phyloP scores from a whole-genome alignment of 1,140 invertebrate genomes.

The Halotydeus destructor region DNA sequence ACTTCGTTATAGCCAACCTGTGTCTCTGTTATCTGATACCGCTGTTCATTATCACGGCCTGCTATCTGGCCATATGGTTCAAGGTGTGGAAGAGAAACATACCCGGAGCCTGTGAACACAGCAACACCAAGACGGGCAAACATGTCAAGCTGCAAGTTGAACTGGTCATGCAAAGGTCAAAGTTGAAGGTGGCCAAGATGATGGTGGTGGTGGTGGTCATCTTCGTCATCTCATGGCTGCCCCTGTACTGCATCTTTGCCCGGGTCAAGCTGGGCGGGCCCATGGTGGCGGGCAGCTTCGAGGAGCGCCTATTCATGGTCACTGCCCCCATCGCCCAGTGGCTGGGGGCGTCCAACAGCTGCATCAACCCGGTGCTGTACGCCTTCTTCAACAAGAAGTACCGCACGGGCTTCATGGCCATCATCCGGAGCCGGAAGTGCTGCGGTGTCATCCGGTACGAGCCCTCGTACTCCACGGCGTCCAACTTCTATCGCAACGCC shows the following conservation, averaged over 20 bases:
- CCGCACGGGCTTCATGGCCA: conserved; percentile 68
- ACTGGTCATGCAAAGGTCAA: conserved; percentile 23
- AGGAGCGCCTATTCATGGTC: conserved; percentile 53
- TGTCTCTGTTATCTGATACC: conserved; percentile 79
- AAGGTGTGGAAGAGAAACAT: conserved; percentile 67
- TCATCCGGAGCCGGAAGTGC: conserved; percentile 57
- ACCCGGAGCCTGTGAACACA: conserved; percentile 59
- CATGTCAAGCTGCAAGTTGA: conserved; percentile 15
- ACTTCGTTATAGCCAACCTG: conserved; percentile 71
- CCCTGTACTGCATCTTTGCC: conserved; percentile 29
- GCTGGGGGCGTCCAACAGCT: conserved; percentile 84
- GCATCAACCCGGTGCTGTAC: conserved; percentile 93
- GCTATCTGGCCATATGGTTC: conserved; percentile 79
- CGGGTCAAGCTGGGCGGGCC: conserved; percentile 32
- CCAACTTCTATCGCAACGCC: conserved; percentile 8
- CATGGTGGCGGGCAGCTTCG: conserved; percentile 24
- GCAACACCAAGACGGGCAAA: conserved; percentile 20
- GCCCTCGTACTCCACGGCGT: conserved; percentile 2
- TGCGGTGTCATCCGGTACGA: conserved; percentile 30
- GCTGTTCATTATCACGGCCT: conserved; percentile 67
- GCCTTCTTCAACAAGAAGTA: conserved; percentile 94
- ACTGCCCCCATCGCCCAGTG: conserved; percentile 77
- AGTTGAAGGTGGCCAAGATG: conserved; percentile 29
- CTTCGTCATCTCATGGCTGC: conserved; percentile 31
- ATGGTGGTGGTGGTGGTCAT: conserved; percentile 28